A percentile compares a stretch with the other conserved stretches of the same genome.
These are phyloP conservation scores for Tillus elongatus DNA, from an alignment of 2,888 invertebrate species.

Conservation along the genomic window DNA sequence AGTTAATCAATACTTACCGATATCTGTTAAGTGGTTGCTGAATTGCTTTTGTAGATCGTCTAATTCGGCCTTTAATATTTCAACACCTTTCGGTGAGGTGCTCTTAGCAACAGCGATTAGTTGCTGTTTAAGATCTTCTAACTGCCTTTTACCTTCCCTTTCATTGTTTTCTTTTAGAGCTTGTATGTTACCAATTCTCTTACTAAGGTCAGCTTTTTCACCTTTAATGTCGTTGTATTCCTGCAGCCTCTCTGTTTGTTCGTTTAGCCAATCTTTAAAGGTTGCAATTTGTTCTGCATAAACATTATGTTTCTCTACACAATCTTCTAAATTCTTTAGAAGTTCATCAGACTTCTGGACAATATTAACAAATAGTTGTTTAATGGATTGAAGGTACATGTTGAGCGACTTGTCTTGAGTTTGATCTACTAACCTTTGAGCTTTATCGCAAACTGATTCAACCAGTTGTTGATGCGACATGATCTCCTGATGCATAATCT, in stretches of 20 bases:
- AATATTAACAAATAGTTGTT: slow-evolving; percentile 79
- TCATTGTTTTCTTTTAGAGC: slow-evolving; percentile 54
- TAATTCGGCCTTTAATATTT: slow-evolving; percentile 63
- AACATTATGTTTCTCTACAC: slow-evolving; percentile 77
- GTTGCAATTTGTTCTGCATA: slow-evolving; percentile 65
- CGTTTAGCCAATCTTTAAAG: slow-evolving; percentile 74
- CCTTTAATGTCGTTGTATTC: slow-evolving; percentile 78
- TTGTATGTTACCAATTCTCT: slow-evolving; percentile 58
- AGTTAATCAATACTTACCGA: slow-evolving; percentile 38
- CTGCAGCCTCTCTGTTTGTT: slow-evolving; percentile 68
- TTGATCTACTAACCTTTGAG: slow-evolving; percentile 80
- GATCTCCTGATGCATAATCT: slow-evolving; percentile 90
- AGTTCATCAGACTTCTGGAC: slow-evolving; percentile 80
- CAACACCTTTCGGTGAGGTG: slow-evolving; percentile 72
- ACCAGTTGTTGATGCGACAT: slow-evolving; percentile 83
- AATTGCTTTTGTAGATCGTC: slow-evolving; percentile 58
- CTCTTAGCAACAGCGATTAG: slow-evolving; percentile 61
- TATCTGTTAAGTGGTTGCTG: slow-evolving; percentile 56
- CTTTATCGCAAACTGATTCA: slow-evolving; percentile 86
- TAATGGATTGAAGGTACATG: slow-evolving; percentile 78
- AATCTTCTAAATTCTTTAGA: slow-evolving; percentile 72
- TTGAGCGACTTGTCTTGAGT: slow-evolving; percentile 83
- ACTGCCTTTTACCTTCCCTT: slow-evolving; percentile 53
- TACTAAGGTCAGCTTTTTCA: slow-evolving; percentile 71
- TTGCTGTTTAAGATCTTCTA: slow-evolving; percentile 60